Base-by-base conservation (phyloP, 2,797 vertebrate species). In the Melopsittacus undulatus region DNA sequence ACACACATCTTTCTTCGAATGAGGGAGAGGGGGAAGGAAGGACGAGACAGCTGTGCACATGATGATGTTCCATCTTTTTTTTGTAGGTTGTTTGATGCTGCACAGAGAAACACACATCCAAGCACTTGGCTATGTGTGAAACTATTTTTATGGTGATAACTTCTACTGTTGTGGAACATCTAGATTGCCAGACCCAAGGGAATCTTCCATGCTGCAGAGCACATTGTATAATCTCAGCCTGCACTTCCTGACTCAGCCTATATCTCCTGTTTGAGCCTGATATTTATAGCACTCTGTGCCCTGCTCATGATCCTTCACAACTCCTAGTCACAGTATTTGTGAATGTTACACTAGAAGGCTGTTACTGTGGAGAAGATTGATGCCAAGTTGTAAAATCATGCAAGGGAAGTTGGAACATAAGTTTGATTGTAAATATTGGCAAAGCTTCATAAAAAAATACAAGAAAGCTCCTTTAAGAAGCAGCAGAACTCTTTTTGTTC, bases 351-450 rank as follows among this genome's bases (percentile, higher is more conserved):
- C 36, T 72, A 68, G 30, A 88, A 92, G 93, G 91, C 94, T 96
- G 80, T 61, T 36, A 38, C 30, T 56, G 52, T 26, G 76, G 52
- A 61, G 76, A 48, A 75, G 89, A 86, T 68, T 76, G 88, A 69
- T 94, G 95, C 91, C 80, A 95, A 76, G 81, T 77, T 79, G 84
- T 83, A 93, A 97, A 95, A 97, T 63, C 77, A 42, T 5, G 13
- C 83, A 93, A 86, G 49, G 49, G 76, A 92, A 83, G 63, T 2
- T 78, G 80, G 69, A 97, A 83, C 88, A 84, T 52, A 97, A 94
- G 91, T 91, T 93, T 74, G 56, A 78, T 59, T 78, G 93, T 48
- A 97, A 98, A 97, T 90, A 95, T 72, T 97, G 96, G 95, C 95
- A 96, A 67, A 91, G 67, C 34, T 56, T 85, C 67, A 23, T 70